These are phyloP conservation scores for Drosophila tani DNA, from an alignment of 1,140 invertebrate genomes.

Conservation along the genomic window DNA sequence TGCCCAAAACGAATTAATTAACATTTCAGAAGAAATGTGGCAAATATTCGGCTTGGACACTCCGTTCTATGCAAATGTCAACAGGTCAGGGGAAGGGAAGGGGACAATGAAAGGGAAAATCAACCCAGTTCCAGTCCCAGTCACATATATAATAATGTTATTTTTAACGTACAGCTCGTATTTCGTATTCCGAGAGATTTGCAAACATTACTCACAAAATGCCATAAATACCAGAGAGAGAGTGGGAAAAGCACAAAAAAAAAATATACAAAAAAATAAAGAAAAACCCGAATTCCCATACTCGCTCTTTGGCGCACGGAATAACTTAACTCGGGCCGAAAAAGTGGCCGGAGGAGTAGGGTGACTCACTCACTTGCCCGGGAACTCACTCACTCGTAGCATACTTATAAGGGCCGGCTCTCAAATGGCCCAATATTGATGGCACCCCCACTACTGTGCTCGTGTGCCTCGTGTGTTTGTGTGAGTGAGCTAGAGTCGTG, in stretches of 20 bases:
- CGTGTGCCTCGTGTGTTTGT: constrained; percentile 8
- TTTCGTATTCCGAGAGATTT: constrained; percentile 52
- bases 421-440: constrained; percentile 53
- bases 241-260: constrained; percentile 26
- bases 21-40: constrained; percentile 49
- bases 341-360: constrained; percentile 42
- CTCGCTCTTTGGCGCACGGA: constrained; percentile 44
- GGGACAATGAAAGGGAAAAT: constrained; percentile 28
- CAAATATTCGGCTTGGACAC: constrained; percentile 47
- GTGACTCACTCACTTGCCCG: constrained; percentile 61
- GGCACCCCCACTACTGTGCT: constrained; percentile 27
- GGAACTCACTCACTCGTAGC: constrained; percentile 53
- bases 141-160: constrained; percentile 62
- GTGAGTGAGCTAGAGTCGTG: constrained; percentile 12
- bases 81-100: constrained; percentile 58
- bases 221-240: constrained; percentile 63
- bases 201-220: constrained; percentile 74
- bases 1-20: constrained; percentile 67
- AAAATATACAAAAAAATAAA: constrained; percentile 15
- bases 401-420: constrained; percentile 67
- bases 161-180: constrained; percentile 60
- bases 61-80: constrained; percentile 74
- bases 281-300: constrained; percentile 50
- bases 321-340: constrained; percentile 68
- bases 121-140: constrained; percentile 15